phyloP scores from a whole-genome alignment of 1,140 invertebrate species.

The Hestina assimilis region DNA sequence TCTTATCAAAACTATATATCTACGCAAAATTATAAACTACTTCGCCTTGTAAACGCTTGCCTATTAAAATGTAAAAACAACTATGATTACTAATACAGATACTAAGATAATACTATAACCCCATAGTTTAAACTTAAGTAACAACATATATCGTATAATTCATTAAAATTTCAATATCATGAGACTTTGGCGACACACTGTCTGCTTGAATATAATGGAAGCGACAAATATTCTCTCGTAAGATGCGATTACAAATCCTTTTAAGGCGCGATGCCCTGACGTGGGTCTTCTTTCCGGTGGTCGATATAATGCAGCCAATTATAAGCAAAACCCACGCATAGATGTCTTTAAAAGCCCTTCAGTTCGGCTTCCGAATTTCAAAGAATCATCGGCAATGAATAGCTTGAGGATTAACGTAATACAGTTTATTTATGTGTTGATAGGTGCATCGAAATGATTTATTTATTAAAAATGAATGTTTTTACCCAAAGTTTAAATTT shows the following conservation, averaged over 20 bases:
- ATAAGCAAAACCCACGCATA: constrained; percentile 54
- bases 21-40: too few species aligned
- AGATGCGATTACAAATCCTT: constrained; percentile 56
- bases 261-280: constrained; percentile 56
- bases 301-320: constrained; percentile 65
- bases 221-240: constrained; percentile 17
- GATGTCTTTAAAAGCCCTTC: constrained; percentile 43
- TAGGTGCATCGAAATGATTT: constrained; percentile 18
- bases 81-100: too few species aligned
- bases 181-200: constrained; percentile 50
- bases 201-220: constrained; percentile 38
- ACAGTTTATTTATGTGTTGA: constrained; percentile 42
- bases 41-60: constrained; percentile 38
- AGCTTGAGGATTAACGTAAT: constrained; percentile 61
- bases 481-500: constrained; percentile 11
- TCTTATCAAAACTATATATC: constrained; percentile 64
- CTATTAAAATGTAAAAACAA: not conserved
- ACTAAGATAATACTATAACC: too few species aligned
- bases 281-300: constrained; percentile 67
- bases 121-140: too few species aligned
- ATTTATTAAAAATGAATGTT: not conserved
- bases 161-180: not conserved
- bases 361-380: constrained; percentile 67
- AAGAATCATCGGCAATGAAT: constrained; percentile 49
- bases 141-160: not conserved